These are phyloP conservation scores for Steatornis caripensis DNA, from an alignment of 2,113 vertebrate species.

Conservation along the genomic window DNA sequence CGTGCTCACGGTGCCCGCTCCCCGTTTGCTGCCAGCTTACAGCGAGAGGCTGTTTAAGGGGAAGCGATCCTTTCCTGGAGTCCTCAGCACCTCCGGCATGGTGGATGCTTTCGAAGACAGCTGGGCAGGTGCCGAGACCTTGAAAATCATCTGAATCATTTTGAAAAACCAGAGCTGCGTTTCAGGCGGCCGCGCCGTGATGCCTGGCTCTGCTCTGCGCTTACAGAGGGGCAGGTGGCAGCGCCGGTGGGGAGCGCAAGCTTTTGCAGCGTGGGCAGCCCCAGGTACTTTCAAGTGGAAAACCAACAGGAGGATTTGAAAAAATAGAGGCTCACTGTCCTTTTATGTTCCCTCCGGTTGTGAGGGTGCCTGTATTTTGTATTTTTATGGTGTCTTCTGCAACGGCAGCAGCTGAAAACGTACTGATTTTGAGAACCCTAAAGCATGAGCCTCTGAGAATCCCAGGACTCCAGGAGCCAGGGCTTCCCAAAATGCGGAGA, in stretches of 20 bases:
- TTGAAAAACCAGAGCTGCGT: neutral
- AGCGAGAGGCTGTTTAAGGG: neutral
- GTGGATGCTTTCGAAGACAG: neutral
- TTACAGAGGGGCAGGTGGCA: neutral
- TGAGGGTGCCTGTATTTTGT: neutral
- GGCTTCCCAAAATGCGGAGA: fast-evolving
- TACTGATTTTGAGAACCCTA: fast-evolving
- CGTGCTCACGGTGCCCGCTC: fast-evolving
- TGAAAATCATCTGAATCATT: neutral
- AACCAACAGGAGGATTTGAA: neutral
- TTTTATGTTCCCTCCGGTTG: neutral
- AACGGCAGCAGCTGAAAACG: fast-evolving
- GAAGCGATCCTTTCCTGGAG: neutral
- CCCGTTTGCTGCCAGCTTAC: neutral
- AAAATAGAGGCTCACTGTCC: neutral
- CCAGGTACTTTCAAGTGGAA: neutral
- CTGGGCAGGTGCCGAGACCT: fast-evolving
- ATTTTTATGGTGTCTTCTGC: neutral
- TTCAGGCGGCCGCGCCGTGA: neutral
- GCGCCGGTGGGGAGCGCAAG: neutral
- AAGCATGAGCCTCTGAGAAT: neutral
- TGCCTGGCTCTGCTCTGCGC: neutral
- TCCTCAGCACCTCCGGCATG: neutral
- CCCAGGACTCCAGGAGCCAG: neutral
- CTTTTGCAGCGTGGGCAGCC: neutral